These are phyloP conservation scores for Lates japonicus DNA, from an alignment of 2,797 vertebrate species.

Conservation along the genomic window DNA sequence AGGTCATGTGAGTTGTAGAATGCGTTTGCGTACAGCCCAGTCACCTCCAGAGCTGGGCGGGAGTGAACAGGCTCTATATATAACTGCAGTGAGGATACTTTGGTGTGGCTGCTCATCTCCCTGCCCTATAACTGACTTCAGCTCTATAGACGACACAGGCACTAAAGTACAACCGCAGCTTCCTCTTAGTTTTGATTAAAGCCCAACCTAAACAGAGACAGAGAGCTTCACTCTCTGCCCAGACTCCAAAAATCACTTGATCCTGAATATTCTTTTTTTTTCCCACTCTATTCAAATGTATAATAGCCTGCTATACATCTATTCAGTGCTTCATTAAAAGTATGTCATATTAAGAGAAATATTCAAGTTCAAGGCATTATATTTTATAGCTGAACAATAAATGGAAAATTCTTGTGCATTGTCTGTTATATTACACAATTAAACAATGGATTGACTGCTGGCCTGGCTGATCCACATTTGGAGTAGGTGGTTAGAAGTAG, in stretches of 20 bases:
- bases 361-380: neutral
- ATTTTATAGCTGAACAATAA: neutral
- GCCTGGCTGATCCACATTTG: constrained; percentile 11
- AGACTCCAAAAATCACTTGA: neutral
- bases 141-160: constrained; percentile 48
- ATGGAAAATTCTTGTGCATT: neutral
- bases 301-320: neutral
- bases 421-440: neutral
- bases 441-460: neutral
- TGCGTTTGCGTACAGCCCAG: constrained; percentile 55
- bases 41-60: constrained; percentile 67
- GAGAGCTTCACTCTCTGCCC: neutral
- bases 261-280: neutral
- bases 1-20: constrained; percentile 59
- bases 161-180: constrained; percentile 48
- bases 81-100: constrained; percentile 70
- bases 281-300: neutral
- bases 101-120: constrained; percentile 69
- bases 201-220: neutral
- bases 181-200: constrained; percentile 49
- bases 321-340: neutral
- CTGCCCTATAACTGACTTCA: constrained; percentile 73
- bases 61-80: constrained; percentile 69
- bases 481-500: neutral
- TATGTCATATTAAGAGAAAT: neutral